Base-by-base conservation (phyloP, 2,888 invertebrate genomes). In the Lathronympha strigana region DNA sequence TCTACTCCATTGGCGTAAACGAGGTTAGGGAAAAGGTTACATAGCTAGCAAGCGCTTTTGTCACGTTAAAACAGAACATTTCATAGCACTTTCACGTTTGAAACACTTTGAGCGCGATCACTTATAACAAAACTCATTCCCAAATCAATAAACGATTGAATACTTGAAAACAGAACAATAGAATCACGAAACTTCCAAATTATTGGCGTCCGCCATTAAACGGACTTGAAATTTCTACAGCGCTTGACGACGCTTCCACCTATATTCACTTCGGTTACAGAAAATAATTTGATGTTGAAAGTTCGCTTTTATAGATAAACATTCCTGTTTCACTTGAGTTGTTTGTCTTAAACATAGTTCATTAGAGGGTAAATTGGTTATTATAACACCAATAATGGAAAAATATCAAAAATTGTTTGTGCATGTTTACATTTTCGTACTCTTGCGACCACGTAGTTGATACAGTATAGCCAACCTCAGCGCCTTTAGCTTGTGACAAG, bases 11-110 rank as follows among this genome's bases (percentile, higher is more conserved):
- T 94, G 94, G 94, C 93, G 94, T 94, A 94, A 94, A 94, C 94
- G 94, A 94, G 94, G 94, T 95, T 95, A 95, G 93, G 94, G 94
- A 94, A 94, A 94, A 94, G 94, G 94, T 94, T 93, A 93, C 93
- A 93, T 93, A 93, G 94, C 93, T 90, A 86, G 86, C 85, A 82
- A 83, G 82, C 87, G 89, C 93, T 94, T 94, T 89, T 87, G 90
- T 92, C 90, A 90, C 88, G 84, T 81, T 86, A 85, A 84, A 87
- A 83, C 83, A 77, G 80, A 86, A 84, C 89, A 88, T 92, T 88
- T 90, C 87, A 88, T 88, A 87, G 80, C 90, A 91, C 90, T 86
- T 78, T 80, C 88, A 89, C 87, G 83, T 83, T 82, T 79, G 75
- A 76, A 80, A 81, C 88, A 89, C 88, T 83, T 75, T 76, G 74